phyloP scores from a whole-genome alignment of 2,113 vertebrate genomes.

The Pygoscelis adeliae region DNA sequence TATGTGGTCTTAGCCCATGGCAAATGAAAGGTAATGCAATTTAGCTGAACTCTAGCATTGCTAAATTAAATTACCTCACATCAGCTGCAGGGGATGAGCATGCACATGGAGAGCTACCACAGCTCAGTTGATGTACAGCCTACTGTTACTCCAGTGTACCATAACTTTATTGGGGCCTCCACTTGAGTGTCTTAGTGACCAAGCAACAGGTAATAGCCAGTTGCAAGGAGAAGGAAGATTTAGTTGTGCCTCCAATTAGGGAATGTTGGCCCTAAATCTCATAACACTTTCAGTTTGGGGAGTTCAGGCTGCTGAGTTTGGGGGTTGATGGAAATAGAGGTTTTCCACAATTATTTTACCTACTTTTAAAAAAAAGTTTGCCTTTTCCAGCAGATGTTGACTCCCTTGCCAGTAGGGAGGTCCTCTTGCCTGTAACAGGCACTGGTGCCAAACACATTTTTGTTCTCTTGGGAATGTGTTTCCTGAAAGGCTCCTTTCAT shows the following conservation, averaged over 20 bases:
- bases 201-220: neutral
- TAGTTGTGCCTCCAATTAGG: neutral
- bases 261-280: neutral
- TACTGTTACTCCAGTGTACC: neutral
- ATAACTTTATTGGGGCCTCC: neutral
- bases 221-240: neutral
- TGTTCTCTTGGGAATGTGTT: neutral
- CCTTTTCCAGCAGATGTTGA: neutral
- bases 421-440: neutral
- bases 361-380: neutral
- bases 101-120: neutral
- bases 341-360: neutral
- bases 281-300: neutral
- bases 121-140: neutral
- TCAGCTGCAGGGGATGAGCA: neutral
- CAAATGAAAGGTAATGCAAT: neutral
- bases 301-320: neutral
- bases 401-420: neutral
- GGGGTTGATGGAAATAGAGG: neutral
- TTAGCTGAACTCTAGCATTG: neutral
- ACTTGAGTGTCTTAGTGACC: neutral
- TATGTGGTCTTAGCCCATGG: slow-evolving; percentile 5
- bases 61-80: neutral
- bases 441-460: neutral
- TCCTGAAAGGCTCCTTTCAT: slow-evolving; percentile 8